phyloP scores from a whole-genome alignment of 92 coral and sea anemone species.

The Meandrina meandrites region DNA sequence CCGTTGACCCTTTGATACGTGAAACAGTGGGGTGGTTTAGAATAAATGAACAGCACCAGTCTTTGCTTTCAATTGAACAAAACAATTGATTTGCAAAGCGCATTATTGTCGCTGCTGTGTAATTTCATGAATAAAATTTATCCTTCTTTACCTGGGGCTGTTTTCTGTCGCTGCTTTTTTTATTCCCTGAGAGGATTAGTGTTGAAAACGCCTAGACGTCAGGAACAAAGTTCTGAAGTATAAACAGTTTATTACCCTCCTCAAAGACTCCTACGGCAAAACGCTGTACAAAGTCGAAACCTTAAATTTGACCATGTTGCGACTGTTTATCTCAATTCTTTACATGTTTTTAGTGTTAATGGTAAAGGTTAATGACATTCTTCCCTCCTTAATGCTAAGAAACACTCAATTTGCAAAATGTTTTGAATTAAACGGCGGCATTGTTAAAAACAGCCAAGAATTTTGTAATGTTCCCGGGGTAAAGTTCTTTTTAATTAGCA shows the following conservation, averaged over 20 bases:
- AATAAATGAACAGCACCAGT: constrained; percentile 7
- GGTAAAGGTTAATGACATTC: neutral
- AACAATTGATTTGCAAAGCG: no score
- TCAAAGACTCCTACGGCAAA: constrained; percentile 26
- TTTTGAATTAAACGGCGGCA: neutral
- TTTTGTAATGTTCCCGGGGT: neutral
- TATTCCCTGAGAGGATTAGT: constrained; percentile 3
- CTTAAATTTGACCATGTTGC: neutral
- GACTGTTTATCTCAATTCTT: neutral
- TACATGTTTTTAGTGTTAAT: neutral
- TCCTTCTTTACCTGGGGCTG: neutral
- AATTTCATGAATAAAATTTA: neutral
- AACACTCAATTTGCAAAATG: neutral
- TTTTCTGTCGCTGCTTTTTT: neutral
- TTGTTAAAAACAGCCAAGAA: neutral
- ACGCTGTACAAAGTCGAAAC: neutral
- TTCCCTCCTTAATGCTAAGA: neutral
- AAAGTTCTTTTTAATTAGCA: constrained; percentile 3
- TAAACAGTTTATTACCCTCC: constrained; percentile 17
- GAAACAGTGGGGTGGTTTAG: neutral
- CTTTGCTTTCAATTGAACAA: neutral
- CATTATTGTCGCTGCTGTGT: neutral
- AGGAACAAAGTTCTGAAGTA: neutral
- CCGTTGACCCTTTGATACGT: neutral
- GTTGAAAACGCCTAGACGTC: constrained; percentile 2